Conservation (phyloP, 1,140 invertebrate species). For the Druon quercuslanigerum region DNA sequence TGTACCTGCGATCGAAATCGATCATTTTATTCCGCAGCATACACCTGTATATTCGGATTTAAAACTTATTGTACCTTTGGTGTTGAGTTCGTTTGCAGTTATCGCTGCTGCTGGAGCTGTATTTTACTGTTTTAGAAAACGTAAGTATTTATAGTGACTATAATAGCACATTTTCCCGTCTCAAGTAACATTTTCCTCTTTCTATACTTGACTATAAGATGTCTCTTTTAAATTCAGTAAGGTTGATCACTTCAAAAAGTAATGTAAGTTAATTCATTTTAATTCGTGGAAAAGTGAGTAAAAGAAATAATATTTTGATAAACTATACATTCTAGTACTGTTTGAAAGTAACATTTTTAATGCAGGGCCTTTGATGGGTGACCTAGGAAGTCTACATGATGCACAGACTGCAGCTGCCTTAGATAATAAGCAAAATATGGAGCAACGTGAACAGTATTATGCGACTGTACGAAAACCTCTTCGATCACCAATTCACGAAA, state of each 20-base stretch:
- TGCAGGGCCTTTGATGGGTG: slow-evolving; percentile 71
- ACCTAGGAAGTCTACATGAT: slow-evolving; percentile 72
- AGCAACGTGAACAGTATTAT: slow-evolving; percentile 77
- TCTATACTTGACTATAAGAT: no score
- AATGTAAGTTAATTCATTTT: background rate
- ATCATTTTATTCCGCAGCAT: slow-evolving; percentile 71
- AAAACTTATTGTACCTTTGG: slow-evolving; percentile 71
- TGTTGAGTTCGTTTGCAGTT: slow-evolving; percentile 70
- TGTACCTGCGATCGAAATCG: slow-evolving; percentile 68
- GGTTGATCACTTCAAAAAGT: background rate
- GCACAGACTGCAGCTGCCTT: slow-evolving; percentile 74
- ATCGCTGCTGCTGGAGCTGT: slow-evolving; percentile 71
- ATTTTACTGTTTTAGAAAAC: slow-evolving; percentile 74
- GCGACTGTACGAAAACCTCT: slow-evolving; percentile 77
- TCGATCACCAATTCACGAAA: slow-evolving; percentile 74
- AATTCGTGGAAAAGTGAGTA: background rate
- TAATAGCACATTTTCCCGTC: no score
- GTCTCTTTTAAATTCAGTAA: slow-evolving; percentile 21
- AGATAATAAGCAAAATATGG: slow-evolving; percentile 78
- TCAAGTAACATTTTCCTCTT: no score
- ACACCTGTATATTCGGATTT: slow-evolving; percentile 70
- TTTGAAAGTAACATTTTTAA: slow-evolving; percentile 16
- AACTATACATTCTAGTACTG: slow-evolving; percentile 8
- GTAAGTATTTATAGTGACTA: slow-evolving; percentile 59
- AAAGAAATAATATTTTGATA: background rate